Evolutionary conservation across 2,797 vertebrate genomes (phyloP), one percentile per base, ranked within the genome.

Genomic region (Remorina albescens): DNA sequence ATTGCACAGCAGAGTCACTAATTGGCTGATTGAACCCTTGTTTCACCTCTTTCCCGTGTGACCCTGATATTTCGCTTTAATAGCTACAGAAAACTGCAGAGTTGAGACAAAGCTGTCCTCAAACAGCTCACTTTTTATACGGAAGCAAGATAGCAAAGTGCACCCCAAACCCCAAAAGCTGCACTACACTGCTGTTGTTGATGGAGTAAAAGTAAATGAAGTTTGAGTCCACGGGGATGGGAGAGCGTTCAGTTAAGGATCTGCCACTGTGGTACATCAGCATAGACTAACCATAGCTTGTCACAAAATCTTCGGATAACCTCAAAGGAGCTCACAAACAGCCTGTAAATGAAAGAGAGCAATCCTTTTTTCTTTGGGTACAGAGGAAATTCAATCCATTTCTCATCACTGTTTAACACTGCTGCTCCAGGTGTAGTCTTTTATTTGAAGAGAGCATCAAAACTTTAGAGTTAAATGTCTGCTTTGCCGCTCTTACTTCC

Each of bases 41-140:
- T 85, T 82, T 92, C 81, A 74, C 44, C 79, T 55, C 23, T 47
- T 67, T 74, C 74, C 85, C 70, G 64, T 76, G 62, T 71, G 78
- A 71, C 78, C 79, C 82, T 84, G 84, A 88, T 92, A 88, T 90
- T 86, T 91, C 76, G 85, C 46, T 86, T 91, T 90, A 92, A 93
- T 90, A 86, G 89, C 86, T 82, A 78, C 85, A 85, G 67, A 68
- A 74, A 65, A 79, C 84, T 80, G 88, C 77, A 76, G 49, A 75
- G 78, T 65, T 61, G 70, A 90, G 86, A 88, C 86, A 84, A 91
- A 86, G 78, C 74, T 50, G 75, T 82, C 78, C 83, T 83, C 73
- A 80, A 88, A 91, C 80, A 82, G 47, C 57, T 59, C 56, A 18
- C 23, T 67, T 86, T 81, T 85, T 67, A 86, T 79, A 67, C 76